These are phyloP conservation scores for Hemicentrotus pulcherrimus DNA, from an alignment of 35 echinoderm and acorn worm species.

Conservation along the genomic window DNA sequence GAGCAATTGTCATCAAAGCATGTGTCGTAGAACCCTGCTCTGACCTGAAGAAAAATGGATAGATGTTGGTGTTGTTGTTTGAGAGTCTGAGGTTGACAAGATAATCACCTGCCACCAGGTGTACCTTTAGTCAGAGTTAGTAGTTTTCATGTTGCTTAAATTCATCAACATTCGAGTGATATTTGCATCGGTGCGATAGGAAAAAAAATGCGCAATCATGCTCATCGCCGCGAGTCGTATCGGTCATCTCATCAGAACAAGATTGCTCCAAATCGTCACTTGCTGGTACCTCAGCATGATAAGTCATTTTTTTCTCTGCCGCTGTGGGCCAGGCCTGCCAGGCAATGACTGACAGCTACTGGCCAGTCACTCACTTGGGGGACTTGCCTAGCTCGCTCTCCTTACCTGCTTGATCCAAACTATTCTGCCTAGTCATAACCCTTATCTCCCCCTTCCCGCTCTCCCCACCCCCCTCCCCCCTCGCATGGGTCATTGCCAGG, in stretches of 20 bases:
- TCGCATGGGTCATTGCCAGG: neutral
- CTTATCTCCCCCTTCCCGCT: neutral
- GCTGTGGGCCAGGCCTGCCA: neutral
- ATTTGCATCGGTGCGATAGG: neutral
- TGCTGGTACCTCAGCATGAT: neutral
- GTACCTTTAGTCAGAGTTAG: neutral
- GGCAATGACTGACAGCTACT: neutral
- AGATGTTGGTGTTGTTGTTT: neutral
- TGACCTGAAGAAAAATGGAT: neutral
- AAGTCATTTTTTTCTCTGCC: neutral
- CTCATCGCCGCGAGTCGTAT: neutral
- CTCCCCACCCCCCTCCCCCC: neutral
- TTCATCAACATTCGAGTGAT: neutral
- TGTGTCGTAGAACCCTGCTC: neutral
- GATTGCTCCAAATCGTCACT: neutral
- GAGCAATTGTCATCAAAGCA: neutral
- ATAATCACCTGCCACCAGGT: neutral
- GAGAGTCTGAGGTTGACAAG: too few species aligned
- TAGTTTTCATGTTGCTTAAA: neutral
- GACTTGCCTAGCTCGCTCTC: neutral
- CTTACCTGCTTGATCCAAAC: neutral
- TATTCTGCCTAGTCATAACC: neutral
- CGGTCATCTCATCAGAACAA: neutral
- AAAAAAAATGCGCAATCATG: slow-evolving; percentile 15
- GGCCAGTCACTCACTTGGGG: neutral